Conservation (phyloP, 2,797 vertebrate species). For the Hippopotamyrus pictus region DNA sequence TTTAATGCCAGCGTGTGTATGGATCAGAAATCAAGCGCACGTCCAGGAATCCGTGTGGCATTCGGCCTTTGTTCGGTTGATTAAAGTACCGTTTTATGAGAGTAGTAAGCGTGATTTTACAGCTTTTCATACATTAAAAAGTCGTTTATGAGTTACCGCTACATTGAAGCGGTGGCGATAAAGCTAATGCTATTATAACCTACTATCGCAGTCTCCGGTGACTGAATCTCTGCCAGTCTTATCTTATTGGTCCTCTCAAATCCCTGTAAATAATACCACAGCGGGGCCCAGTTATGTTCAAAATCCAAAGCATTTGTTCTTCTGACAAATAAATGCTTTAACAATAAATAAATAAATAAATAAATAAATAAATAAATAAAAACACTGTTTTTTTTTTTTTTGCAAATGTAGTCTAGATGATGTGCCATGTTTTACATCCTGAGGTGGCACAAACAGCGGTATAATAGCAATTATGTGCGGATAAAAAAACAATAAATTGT, state of each 20-base stretch:
- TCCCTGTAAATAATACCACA: neutral
- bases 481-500: neutral
- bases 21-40: neutral
- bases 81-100: neutral
- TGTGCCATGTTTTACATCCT: neutral
- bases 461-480: neutral
- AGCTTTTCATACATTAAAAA: conserved; percentile 2
- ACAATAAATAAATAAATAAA: neutral
- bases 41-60: neutral
- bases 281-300: neutral
- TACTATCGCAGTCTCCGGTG: neutral
- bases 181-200: neutral
- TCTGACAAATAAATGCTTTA: neutral
- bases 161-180: neutral
- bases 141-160: neutral
- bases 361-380: neutral
- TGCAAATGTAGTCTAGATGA: neutral
- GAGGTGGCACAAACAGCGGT: neutral
- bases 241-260: neutral
- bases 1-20: neutral
- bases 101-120: neutral
- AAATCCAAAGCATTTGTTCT: neutral
- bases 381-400: neutral
- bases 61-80: neutral
- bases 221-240: neutral